Evolutionary conservation across 2,888 invertebrate genomes (phyloP).

Genomic region (Lycaena phlaeas): DNA sequence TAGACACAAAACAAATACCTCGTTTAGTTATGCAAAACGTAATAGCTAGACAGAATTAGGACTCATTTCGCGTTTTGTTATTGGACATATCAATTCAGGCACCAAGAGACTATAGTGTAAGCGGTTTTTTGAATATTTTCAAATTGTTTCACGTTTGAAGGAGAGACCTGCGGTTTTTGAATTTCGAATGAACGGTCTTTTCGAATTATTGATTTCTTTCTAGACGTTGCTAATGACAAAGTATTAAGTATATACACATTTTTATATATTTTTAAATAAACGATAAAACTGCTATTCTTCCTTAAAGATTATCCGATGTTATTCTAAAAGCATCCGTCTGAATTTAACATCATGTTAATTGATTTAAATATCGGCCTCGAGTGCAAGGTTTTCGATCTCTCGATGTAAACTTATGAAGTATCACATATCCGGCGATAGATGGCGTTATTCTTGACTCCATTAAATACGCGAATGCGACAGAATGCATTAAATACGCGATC

Average conservation of each 20-base stretch:
- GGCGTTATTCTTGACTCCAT: too few species aligned
- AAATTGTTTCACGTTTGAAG: conserved; percentile 32
- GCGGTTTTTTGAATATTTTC: conserved; percentile 50
- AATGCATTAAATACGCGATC: too few species aligned
- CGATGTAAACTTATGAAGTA: too few species aligned
- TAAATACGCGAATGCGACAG: too few species aligned
- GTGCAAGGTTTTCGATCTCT: too few species aligned
- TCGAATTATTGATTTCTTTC: conserved; percentile 5
- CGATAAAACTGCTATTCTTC: conserved; percentile 4
- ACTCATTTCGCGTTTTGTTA: conserved; percentile 64
- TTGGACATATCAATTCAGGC: conserved; percentile 70
- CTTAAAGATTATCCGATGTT: conserved; percentile 1
- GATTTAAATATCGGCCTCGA: neutral
- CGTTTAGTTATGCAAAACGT: conserved; percentile 62
- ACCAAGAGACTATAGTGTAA: conserved; percentile 68
- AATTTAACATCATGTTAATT: conserved; percentile 1
- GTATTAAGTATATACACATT: conserved; percentile 8
- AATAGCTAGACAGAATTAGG: conserved; percentile 60
- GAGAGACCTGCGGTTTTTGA: conserved; percentile 17
- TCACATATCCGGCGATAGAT: too few species aligned
- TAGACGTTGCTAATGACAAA: conserved; percentile 5
- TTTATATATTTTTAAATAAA: conserved; percentile 9
- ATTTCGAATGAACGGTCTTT: conserved; percentile 10
- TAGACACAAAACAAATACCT: conserved; percentile 68
- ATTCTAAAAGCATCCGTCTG: conserved; percentile 1